A percentile compares a stretch with the other conserved stretches of the same genome.
Evolutionary conservation across 2,797 vertebrate genomes (phyloP).

Genomic region (Pantherophis alleghaniensis): DNA sequence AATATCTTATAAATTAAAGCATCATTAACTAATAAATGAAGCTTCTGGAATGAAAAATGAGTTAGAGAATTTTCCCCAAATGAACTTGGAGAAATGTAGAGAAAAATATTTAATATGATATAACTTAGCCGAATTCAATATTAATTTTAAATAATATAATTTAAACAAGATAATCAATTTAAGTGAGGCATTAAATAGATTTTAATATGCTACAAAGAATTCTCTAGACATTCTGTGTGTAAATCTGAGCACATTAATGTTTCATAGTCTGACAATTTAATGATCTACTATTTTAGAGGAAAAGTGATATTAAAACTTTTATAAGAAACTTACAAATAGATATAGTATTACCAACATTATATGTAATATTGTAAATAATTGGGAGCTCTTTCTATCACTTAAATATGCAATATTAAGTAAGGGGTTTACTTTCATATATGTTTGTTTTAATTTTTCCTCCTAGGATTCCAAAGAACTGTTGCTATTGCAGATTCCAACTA

Average conservation of each 20-base stretch:
- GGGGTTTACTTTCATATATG: conserved; percentile 49
- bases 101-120: neutral
- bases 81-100: neutral
- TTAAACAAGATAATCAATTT: neutral
- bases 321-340: neutral
- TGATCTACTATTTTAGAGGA: neutral
- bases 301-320: conserved; percentile 29
- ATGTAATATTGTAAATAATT: neutral
- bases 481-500: conserved; percentile 98
- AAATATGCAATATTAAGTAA: conserved; percentile 9
- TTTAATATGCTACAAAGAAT: neutral
- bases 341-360: neutral
- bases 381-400: neutral
- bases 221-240: neutral
- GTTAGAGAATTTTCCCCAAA: neutral
- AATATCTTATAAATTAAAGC: neutral
- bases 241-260: neutral
- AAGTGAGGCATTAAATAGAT: neutral
- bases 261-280: neutral
- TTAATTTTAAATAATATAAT: neutral
- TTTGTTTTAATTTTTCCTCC: conserved; percentile 45
- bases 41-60: neutral
- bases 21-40: neutral
- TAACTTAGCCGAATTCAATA: neutral
- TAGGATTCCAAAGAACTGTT: conserved; percentile 95